Conservation (phyloP, 2,797 vertebrate species). For the Lycodopsis pacificus region DNA sequence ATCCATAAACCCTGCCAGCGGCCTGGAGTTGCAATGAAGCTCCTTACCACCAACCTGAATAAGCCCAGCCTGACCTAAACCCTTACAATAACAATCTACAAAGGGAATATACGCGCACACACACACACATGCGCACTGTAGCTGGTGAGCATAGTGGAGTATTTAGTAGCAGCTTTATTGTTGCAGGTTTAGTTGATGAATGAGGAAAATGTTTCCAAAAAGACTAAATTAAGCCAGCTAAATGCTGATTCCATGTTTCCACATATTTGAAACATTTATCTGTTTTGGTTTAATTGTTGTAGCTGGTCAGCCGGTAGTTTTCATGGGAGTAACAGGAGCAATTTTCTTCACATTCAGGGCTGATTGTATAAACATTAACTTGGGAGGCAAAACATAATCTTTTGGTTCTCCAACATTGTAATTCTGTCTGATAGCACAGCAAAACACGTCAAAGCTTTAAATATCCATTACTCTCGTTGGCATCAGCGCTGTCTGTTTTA, state of each 20-base stretch:
- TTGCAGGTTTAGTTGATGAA: background rate
- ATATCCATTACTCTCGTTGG: constrained; percentile 19
- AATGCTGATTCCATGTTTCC: background rate
- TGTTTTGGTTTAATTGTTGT: background rate
- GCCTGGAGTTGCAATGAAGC: background rate
- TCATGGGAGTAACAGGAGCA: constrained; percentile 15
- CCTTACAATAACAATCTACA: constrained; percentile 34
- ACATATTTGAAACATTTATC: background rate
- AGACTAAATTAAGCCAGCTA: background rate
- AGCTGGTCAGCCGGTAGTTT: background rate
- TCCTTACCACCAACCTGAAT: constrained; percentile 25
- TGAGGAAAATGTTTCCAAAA: background rate
- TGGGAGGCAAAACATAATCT: constrained; percentile 30
- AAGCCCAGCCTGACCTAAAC: constrained; percentile 26
- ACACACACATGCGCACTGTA: background rate
- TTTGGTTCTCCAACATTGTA: constrained; percentile 31
- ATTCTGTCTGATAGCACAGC: constrained; percentile 40
- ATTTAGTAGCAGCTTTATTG: background rate
- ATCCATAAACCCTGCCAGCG: constrained; percentile 44
- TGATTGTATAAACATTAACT: constrained; percentile 61
- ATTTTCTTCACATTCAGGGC: constrained; percentile 31
- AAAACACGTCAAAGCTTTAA: constrained; percentile 33
- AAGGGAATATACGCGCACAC: constrained; percentile 1
- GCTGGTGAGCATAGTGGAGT: background rate
- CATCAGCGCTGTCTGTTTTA: constrained; percentile 18